Evolutionary conservation across 2,113 vertebrate species (phyloP), one percentile per base, ranked within the genome.

Genomic region (Nestor notabilis): DNA sequence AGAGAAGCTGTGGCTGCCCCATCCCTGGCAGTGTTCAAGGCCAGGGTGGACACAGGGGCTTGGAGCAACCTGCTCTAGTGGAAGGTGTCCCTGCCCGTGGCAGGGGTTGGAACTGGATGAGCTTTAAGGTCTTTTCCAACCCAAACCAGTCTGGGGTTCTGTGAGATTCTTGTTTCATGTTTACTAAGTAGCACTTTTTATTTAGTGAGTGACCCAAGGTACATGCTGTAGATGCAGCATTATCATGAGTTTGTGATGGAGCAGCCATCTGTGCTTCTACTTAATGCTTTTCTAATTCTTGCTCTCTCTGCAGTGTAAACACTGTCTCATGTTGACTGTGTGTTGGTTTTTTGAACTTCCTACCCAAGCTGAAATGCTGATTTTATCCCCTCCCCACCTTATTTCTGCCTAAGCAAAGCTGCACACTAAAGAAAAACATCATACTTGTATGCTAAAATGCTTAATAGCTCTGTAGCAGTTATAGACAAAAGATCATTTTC

Each of bases 401-500:
- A 10, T 80, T 93, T 93, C 68, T 86, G 78, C 60, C 77, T 89
- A 83, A 95, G 85, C 89, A 72, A 47, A 95, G 69, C 84, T 85
- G 23, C 33, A 39, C 44, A 41, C 55, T 74, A 49, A 74, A 78
- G 91, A 94, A 97, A 94, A 97, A 93, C 89, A 90, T 90, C 93
- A 64, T 93, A 82, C 81, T 87, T 95, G 15, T 2, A 52, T 80
- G 76, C 66, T 90, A 76, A 87, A 90, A 96, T 94, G 87, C 95
- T 95, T 97, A 96, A 97, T 95, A 90, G 94, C 94, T 93, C 17
- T 44, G 87, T 94, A 77, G 91, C 71, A 44, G 84, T 93, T 96
- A 87, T 61, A 96, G 94, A 96, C 89, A 95, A 96, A 97, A 95
- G 91, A 97, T 95, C 90, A 81, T 97, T 96, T 97, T 96, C 97